These are phyloP conservation scores for Collichthys lucidus DNA, from an alignment of 2,113 vertebrate genomes.

Conservation along the genomic window DNA sequence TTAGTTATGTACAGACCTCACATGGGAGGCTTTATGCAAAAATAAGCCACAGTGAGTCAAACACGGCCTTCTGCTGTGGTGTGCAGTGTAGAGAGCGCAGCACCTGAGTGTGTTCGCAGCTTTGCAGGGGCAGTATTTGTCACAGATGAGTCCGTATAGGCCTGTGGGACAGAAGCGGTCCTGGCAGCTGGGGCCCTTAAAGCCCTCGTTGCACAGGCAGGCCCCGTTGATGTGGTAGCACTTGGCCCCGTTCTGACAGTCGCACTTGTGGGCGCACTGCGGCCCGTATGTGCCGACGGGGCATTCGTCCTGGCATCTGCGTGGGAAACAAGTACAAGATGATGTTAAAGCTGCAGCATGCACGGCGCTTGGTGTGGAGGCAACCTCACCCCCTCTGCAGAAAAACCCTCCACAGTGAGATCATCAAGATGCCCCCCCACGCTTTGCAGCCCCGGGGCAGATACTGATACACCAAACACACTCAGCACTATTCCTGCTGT, in stretches of 20 bases:
- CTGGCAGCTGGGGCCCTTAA: conserved; percentile 92
- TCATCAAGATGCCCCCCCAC: too few species aligned
- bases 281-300: conserved; percentile 91
- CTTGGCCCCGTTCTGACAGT: conserved; percentile 93
- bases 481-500: too few species aligned
- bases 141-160: conserved; percentile 91
- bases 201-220: conserved; percentile 93
- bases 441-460: too few species aligned
- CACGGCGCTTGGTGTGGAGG: too few species aligned
- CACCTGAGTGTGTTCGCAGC: conserved; percentile 91
- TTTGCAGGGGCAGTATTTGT: conserved; percentile 91
- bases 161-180: conserved; percentile 93
- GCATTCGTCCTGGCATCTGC: conserved; percentile 96
- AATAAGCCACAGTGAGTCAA: background rate
- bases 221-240: conserved; percentile 93
- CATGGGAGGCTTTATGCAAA: background rate
- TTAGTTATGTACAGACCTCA: background rate
- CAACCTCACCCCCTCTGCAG: too few species aligned
- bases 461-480: too few species aligned
- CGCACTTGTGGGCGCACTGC: conserved; percentile 91
- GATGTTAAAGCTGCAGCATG: too few species aligned
- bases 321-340: background rate
- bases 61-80: background rate
- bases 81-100: background rate
- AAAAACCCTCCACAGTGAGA: too few species aligned